Percentiles rank a stretch among this genome's conserved stretches.
These are phyloP conservation scores for Trichonephila inaurata DNA, from an alignment of 1,140 invertebrate genomes.

Conservation along the genomic window DNA sequence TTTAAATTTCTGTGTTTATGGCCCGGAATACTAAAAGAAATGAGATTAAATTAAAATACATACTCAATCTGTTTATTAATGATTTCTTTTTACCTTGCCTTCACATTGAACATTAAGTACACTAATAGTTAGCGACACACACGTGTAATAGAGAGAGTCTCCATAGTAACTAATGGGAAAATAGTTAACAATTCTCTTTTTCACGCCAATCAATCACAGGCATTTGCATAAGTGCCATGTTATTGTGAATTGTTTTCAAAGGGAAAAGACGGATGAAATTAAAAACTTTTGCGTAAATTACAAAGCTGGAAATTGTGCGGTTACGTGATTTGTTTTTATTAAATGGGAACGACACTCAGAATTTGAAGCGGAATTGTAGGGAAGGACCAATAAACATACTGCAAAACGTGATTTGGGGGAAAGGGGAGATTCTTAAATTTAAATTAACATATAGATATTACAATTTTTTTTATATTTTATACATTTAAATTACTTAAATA, in stretches of 20 bases:
- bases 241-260: neutral
- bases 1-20: neutral
- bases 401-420: too few relatives aligned
- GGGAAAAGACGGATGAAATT: neutral
- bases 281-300: neutral
- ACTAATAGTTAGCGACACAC: neutral
- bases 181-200: constrained; percentile 3
- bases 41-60: too few relatives aligned
- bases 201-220: neutral
- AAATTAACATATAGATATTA: too few relatives aligned
- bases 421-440: too few relatives aligned
- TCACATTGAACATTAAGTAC: neutral
- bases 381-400: too few relatives aligned
- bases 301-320: neutral
- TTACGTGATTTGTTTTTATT: neutral
- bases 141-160: neutral
- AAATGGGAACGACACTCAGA: neutral
- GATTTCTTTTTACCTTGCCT: neutral
- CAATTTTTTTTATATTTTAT: too few relatives aligned
- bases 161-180: neutral
- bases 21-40: neutral
- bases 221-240: constrained; percentile 2
- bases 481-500: too few relatives aligned
- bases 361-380: too few relatives aligned
- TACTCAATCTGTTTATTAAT: too few relatives aligned